Conservation (phyloP, 2,888 invertebrate species). For the Melanostoma scalare region DNA sequence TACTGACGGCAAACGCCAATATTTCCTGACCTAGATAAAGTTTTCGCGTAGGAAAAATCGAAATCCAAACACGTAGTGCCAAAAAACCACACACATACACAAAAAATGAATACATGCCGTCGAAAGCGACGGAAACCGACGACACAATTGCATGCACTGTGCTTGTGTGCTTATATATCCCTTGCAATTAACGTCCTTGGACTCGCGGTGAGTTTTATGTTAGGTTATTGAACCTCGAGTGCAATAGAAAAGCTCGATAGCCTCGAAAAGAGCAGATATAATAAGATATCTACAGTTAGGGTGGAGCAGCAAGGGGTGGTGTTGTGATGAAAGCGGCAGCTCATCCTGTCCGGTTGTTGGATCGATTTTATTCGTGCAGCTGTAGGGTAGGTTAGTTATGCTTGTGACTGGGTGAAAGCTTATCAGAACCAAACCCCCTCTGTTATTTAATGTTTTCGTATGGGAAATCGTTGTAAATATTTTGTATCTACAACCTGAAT, state of each 20-base stretch:
- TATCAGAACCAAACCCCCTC: neutral
- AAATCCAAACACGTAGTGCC: constrained; percentile 60
- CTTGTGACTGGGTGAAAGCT: constrained; percentile 50
- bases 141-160: constrained; percentile 13
- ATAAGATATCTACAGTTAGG: constrained; percentile 24
- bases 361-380: constrained; percentile 26
- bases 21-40: constrained; percentile 70
- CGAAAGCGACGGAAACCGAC: constrained; percentile 21
- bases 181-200: constrained; percentile 77
- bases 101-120: constrained; percentile 40
- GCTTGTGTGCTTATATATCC: constrained; percentile 37
- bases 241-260: constrained; percentile 70
- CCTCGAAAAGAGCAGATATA: constrained; percentile 68
- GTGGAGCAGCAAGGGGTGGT: neutral
- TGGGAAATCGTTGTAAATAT: constrained; percentile 38
- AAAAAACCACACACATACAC: constrained; percentile 37
- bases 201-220: constrained; percentile 74
- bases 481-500: constrained; percentile 2
- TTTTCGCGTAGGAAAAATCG: constrained; percentile 64
- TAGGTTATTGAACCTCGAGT: constrained; percentile 77
- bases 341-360: constrained; percentile 46
- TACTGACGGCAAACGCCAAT: constrained; percentile 38
- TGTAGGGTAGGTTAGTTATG: constrained; percentile 51
- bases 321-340: neutral
- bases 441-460: constrained; percentile 1